Conservation (phyloP, 2,113 vertebrate genomes). For the Corynorhinus townsendii region DNA sequence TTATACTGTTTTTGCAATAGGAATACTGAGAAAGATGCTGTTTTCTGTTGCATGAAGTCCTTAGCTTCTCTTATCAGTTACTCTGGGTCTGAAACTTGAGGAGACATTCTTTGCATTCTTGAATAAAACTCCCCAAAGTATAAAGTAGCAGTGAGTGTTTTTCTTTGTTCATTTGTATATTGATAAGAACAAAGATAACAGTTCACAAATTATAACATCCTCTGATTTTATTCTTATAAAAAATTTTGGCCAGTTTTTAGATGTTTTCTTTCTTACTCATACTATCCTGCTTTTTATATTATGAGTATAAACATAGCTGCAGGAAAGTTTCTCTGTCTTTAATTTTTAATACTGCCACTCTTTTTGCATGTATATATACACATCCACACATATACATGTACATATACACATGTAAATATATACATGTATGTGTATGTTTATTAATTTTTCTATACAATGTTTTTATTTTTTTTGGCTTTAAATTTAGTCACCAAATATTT, state of each 20-base stretch:
- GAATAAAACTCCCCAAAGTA: background rate
- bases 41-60: background rate
- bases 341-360: background rate
- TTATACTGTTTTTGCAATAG: background rate
- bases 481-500: background rate
- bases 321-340: background rate
- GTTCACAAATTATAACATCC: background rate
- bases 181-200: background rate
- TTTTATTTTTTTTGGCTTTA: background rate
- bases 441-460: background rate
- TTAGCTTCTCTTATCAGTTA: background rate
- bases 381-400: too few relatives aligned
- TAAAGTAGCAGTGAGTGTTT: background rate
- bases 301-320: background rate
- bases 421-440: background rate
- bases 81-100: background rate
- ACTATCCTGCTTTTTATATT: background rate
- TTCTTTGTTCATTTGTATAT: background rate
- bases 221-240: background rate
- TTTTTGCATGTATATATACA: background rate
- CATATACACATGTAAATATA: background rate
- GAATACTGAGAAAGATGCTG: background rate
- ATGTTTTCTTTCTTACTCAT: background rate
- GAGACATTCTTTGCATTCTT: background rate
- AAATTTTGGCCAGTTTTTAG: background rate